Evolutionary conservation across 2,113 vertebrate genomes (phyloP).

Genomic region (Nothoprocta perdicaria): DNA sequence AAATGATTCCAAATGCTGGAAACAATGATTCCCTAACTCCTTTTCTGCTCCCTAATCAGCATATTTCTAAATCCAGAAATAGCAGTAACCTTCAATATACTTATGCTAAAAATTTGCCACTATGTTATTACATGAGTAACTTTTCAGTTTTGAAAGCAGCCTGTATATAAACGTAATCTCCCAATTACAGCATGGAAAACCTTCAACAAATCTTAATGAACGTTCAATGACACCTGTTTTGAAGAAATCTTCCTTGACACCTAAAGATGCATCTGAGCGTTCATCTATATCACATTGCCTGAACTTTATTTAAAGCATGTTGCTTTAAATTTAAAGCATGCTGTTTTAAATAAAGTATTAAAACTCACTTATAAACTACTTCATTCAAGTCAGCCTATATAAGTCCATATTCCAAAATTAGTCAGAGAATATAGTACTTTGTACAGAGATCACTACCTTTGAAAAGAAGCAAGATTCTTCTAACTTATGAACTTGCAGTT

Average conservation of each 20-base stretch:
- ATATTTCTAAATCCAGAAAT: background rate
- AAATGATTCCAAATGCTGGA: background rate
- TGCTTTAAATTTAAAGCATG: background rate
- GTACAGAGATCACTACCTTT: background rate
- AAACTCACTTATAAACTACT: conserved; percentile 4
- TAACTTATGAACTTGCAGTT: background rate
- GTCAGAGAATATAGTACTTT: background rate
- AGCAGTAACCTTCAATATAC: background rate
- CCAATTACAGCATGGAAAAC: background rate
- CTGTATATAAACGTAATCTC: background rate
- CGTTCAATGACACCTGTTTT: background rate
- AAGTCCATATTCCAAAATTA: conserved; percentile 20
- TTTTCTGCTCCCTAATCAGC: background rate
- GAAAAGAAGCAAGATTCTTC: background rate
- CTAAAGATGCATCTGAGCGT: background rate
- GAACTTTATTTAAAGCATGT: background rate
- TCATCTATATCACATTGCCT: background rate
- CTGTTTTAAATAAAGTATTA: background rate
- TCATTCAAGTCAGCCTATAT: background rate
- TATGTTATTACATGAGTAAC: background rate
- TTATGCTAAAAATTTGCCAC: background rate
- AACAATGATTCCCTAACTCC: background rate
- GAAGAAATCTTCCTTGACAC: background rate
- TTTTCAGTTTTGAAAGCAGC: background rate
- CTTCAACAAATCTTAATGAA: background rate